phyloP scores from a whole-genome alignment of 2,113 vertebrate species.

The Natator depressus region DNA sequence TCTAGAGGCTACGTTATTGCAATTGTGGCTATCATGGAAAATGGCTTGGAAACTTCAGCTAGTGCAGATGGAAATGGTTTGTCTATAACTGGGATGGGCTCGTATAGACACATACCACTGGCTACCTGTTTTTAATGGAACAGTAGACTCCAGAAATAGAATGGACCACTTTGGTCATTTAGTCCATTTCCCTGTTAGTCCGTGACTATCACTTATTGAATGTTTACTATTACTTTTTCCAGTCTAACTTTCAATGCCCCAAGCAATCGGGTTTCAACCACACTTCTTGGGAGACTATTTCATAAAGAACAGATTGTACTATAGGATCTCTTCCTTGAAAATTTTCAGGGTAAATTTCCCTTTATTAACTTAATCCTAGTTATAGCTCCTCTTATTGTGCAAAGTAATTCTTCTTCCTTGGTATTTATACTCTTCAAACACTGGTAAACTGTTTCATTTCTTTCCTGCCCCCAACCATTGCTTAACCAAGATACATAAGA shows the following conservation, averaged over 20 bases:
- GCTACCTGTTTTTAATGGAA: too few species aligned
- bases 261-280: neutral
- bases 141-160: too few species aligned
- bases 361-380: neutral
- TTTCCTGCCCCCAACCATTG: neutral
- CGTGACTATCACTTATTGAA: neutral
- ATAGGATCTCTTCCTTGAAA: neutral
- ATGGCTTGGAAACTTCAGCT: too few species aligned
- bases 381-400: neutral
- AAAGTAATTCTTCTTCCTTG: neutral
- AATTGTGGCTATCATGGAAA: too few species aligned
- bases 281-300: neutral
- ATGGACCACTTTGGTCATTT: neutral
- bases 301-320: neutral
- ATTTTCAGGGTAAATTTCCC: neutral
- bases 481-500: neutral
- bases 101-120: too few species aligned
- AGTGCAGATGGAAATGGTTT: too few species aligned
- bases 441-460: neutral
- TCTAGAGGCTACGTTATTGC: too few species aligned
- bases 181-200: neutral
- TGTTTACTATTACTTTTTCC: neutral
- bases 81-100: too few species aligned
- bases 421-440: neutral
- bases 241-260: neutral